Percentiles rank a stretch among this genome's conserved stretches.
Evolutionary conservation across 2,888 invertebrate species (phyloP).

Genomic region (Laspeyria flexula): DNA sequence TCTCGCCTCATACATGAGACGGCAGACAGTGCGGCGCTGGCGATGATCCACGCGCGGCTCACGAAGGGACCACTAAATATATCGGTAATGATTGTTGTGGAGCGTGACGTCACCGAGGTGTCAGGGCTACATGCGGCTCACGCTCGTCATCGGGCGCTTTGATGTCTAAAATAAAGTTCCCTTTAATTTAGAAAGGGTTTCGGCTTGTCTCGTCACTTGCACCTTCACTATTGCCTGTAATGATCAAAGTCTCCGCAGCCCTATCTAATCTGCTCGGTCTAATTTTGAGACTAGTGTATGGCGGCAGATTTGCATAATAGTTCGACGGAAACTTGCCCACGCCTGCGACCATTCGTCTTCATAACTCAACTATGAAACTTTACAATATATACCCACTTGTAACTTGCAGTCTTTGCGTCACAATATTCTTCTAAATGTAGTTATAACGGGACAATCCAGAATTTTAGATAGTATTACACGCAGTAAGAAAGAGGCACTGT

Average conservation of each 20-base stretch:
- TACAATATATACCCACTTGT: too few species aligned
- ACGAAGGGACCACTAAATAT: neutral
- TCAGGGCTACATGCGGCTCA: too few species aligned
- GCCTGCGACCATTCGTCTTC: too few species aligned
- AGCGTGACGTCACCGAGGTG: too few species aligned
- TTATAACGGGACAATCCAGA: too few species aligned
- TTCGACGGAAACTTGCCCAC: neutral
- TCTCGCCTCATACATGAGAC: too few species aligned
- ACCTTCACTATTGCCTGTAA: constrained; percentile 31
- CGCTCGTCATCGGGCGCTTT: constrained; percentile 2
- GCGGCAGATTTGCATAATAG: constrained; percentile 59
- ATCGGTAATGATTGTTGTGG: too few species aligned
- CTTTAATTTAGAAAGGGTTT: constrained; percentile 4
- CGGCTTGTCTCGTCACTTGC: neutral
- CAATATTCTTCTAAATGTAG: too few species aligned
- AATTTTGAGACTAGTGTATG: constrained; percentile 54
- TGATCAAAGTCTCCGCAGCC: constrained; percentile 48
- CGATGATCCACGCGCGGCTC: constrained; percentile 23
- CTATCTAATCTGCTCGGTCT: constrained; percentile 53
- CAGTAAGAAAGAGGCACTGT: too few species aligned
- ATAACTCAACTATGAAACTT: too few species aligned
- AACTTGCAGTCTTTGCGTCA: too few species aligned
- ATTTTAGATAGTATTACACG: too few species aligned
- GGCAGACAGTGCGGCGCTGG: constrained; percentile 37
- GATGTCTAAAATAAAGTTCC: constrained; percentile 11